phyloP scores from a whole-genome alignment of 2,113 vertebrate species.

The Protobothrops mucrosquamatus region DNA sequence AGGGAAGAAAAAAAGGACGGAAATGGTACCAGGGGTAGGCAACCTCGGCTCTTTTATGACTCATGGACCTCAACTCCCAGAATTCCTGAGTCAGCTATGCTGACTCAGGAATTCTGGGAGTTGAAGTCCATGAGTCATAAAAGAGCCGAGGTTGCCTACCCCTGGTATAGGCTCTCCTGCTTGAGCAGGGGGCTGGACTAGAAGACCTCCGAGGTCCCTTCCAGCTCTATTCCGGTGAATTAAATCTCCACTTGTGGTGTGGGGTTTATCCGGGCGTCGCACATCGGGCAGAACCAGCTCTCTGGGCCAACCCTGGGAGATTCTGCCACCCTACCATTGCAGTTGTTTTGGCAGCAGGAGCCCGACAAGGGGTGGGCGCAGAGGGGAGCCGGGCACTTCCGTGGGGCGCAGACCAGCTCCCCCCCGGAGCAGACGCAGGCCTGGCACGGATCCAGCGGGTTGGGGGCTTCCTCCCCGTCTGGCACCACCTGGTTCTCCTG shows the following conservation, averaged over 20 bases:
- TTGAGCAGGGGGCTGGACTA: not conserved
- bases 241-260: not conserved
- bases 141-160: too few species aligned
- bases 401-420: constrained; percentile 65
- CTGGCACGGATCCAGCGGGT: constrained; percentile 76
- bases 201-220: not conserved
- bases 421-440: constrained; percentile 78
- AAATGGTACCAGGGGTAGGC: too few species aligned
- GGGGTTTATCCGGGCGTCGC: not conserved
- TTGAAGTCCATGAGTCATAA: too few species aligned
- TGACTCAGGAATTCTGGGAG: too few species aligned
- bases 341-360: constrained; percentile 82
- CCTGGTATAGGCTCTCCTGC: not conserved
- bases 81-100: too few species aligned
- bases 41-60: too few species aligned
- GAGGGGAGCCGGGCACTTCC: constrained; percentile 68
- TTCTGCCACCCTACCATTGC: constrained; percentile 71
- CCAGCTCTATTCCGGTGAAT: not conserved
- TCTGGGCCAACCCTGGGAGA: not conserved
- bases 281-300: not conserved
- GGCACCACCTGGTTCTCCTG: constrained; percentile 74
- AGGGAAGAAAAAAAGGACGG: too few species aligned
- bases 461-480: constrained; percentile 75
- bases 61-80: too few species aligned
- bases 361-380: constrained; percentile 78